Evolutionary conservation across 2,113 vertebrate genomes (phyloP).

Genomic region (Ginglymostoma cirratum): DNA sequence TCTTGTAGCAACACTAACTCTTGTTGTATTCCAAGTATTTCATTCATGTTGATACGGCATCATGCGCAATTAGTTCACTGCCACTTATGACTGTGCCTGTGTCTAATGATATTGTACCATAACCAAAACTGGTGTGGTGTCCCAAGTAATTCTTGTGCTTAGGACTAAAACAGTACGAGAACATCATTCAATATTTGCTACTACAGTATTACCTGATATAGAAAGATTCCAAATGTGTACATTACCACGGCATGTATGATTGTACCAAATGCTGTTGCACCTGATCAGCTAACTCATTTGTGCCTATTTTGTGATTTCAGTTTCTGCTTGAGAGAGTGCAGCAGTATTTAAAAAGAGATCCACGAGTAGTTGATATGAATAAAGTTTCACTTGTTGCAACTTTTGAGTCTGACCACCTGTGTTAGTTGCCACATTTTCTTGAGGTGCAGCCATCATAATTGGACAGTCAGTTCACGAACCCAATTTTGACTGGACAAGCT

Average conservation of each 20-base stretch:
- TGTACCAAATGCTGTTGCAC: no score
- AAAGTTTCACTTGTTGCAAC: no score
- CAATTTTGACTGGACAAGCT: no score
- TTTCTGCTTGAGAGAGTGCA: no score
- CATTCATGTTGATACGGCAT: not conserved
- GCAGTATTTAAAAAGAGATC: no score
- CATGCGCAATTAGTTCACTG: not conserved
- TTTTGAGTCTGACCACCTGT: no score
- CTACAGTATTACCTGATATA: not conserved
- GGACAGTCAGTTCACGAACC: no score
- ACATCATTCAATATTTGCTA: not conserved
- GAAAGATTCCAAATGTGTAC: not conserved
- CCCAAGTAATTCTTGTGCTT: not conserved
- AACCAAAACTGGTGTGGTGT: not conserved
- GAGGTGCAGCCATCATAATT: no score
- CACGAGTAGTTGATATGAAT: no score
- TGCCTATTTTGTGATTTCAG: no score
- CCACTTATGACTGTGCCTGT: not conserved
- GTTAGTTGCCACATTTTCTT: no score
- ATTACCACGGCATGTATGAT: not conserved
- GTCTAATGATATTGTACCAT: not conserved
- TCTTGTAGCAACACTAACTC: not conserved
- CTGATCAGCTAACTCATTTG: no score
- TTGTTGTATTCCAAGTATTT: not conserved
- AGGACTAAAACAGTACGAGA: not conserved